These are phyloP conservation scores for Caenorhabditis virilis DNA, from an alignment of 2,888 invertebrate species.

Conservation along the genomic window DNA sequence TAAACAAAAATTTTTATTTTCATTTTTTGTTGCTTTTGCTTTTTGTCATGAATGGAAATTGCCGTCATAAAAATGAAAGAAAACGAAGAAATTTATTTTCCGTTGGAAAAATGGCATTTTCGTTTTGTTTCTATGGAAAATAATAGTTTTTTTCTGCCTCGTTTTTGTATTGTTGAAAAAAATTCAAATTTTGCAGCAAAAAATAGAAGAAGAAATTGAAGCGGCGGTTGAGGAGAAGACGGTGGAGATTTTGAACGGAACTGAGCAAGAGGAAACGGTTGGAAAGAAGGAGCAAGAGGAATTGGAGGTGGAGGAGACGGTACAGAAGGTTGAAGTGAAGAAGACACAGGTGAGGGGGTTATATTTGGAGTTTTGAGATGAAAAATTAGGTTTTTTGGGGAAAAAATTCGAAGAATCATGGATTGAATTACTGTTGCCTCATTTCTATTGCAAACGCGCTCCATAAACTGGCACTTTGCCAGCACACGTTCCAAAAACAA, in stretches of 20 bases:
- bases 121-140: constrained; percentile 1
- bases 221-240: neutral
- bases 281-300: neutral
- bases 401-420: too few species aligned
- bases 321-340: neutral
- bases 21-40: constrained; percentile 22
- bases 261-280: neutral
- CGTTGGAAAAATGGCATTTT: neutral
- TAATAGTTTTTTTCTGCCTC: neutral
- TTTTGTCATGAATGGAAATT: too few species aligned
- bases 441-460: too few species aligned
- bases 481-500: too few species aligned
- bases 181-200: neutral
- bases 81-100: too few species aligned
- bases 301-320: neutral
- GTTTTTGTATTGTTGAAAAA: neutral
- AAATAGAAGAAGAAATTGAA: neutral
- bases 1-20: constrained; percentile 9
- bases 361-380: too few species aligned
- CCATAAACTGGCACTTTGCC: too few species aligned
- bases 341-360: neutral
- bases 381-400: too few species aligned
- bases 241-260: too few species aligned
- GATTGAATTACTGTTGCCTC: too few species aligned
- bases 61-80: too few species aligned